A percentile compares a stretch with the other conserved stretches of the same genome.
Conservation (phyloP, 2,888 invertebrate genomes). For the Podotricha telesiphe region DNA sequence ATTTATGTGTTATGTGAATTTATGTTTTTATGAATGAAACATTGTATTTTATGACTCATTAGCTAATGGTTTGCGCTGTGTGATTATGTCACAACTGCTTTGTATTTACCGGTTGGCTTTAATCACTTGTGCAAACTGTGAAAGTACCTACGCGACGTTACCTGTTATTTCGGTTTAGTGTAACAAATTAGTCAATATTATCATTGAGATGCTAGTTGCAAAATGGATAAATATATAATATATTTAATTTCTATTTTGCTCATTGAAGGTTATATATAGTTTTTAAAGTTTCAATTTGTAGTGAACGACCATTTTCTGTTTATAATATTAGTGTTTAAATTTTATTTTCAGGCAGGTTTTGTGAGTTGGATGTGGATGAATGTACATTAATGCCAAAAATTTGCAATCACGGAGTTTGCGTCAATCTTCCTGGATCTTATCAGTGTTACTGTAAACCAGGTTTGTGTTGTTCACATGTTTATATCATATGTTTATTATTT, state of each 20-base stretch:
- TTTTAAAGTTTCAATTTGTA: background rate
- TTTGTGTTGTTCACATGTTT: conserved; percentile 44
- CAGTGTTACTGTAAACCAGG: conserved; percentile 94
- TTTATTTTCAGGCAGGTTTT: conserved; percentile 75
- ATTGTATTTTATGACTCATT: conserved; percentile 20
- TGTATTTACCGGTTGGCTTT: conserved; percentile 36
- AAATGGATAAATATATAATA: conserved; percentile 40
- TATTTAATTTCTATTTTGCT: conserved; percentile 36
- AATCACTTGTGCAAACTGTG: conserved; percentile 64
- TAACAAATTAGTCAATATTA: conserved; percentile 44
- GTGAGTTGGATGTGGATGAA: conserved; percentile 89
- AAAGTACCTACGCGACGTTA: conserved; percentile 47
- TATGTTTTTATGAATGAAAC: conserved; percentile 25
- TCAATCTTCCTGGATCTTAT: conserved; percentile 89
- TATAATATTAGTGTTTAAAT: background rate
- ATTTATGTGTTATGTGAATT: conserved; percentile 13
- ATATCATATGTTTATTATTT: conserved; percentile 13
- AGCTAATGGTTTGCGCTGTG: conserved; percentile 15
- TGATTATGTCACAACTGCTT: conserved; percentile 16
- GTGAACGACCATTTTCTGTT: background rate
- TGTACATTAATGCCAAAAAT: conserved; percentile 85
- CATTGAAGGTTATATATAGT: conserved; percentile 33
- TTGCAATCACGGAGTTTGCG: conserved; percentile 92
- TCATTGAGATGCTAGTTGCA: conserved; percentile 27
- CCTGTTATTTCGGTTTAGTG: conserved; percentile 51